Evolutionary conservation across 2,797 vertebrate genomes (phyloP), one percentile per base, ranked within the genome.

Genomic region (Clarias laeviceps): DNA sequence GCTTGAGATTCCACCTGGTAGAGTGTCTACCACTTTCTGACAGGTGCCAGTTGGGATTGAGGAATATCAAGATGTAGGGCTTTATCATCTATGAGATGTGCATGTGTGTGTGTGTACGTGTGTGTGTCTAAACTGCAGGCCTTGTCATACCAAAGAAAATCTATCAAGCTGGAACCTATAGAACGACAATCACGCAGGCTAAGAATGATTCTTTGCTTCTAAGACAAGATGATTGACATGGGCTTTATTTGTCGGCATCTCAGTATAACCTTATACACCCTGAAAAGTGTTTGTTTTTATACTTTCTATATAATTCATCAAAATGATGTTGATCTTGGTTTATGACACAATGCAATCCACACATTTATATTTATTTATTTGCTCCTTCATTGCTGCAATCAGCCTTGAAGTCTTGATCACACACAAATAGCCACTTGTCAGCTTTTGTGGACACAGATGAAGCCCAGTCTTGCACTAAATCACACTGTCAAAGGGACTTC

Each of bases 11-110:
- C n/a, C 79, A 32, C 69, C 64, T 87, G 65, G n/a, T 32, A 68
- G 81, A 80, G 50, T 24, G 34, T 40, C 56, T 78, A 62, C 77
- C 27, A n/a, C 54, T 73, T 82, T 61, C 76, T 89, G 90, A 88
- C 91, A 91, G 86, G 77, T 91, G 88, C 83, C 89, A 72, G 82
- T 84, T 87, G 88, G 85, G 83, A 82, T 88, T 66, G 86, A 34
- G 79, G 65, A 84, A 78, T 61, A 37, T 78, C 56, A 78, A 37
- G 56, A 78, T 59, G 7, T 54, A 54, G 14, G 45, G n/a, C 72
- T 74, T 74, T 54, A 74, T 74, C 40, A 27, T 74, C 72, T 74
- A 17, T 74, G 40, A 74, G n/a, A 15, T 54, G 12, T 37, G 79
- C 0, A 1, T 82, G 88, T 29, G n/a, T 68, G 86, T 83, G 56